These are phyloP conservation scores for Arctia plantaginis DNA, from an alignment of 2,888 invertebrate genomes.

Conservation along the genomic window DNA sequence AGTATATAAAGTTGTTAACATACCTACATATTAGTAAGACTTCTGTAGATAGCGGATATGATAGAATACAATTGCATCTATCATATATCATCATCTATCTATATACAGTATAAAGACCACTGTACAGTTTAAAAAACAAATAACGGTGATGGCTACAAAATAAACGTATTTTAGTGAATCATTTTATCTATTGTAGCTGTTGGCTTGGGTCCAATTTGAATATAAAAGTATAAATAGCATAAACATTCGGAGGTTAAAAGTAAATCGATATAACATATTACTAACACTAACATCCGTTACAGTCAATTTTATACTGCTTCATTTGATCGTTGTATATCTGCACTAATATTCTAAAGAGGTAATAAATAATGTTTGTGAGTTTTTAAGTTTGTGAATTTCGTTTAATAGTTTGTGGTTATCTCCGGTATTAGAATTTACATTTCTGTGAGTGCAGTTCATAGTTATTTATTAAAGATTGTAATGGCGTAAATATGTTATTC, in stretches of 20 bases:
- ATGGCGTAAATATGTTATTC: neutral
- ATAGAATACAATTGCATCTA: too few relatives aligned
- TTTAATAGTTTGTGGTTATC: neutral
- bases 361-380: conserved; percentile 31
- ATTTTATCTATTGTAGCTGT: conserved; percentile 38
- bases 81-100: too few relatives aligned
- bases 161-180: conserved; percentile 35
- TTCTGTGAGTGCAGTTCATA: neutral
- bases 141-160: conserved; percentile 23
- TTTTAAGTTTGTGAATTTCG: conserved; percentile 25
- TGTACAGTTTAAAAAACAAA: conserved; percentile 1
- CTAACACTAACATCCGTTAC: conserved; percentile 51
- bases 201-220: conserved; percentile 40
- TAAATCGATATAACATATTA: conserved; percentile 27
- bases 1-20: too few relatives aligned
- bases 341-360: neutral
- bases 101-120: too few relatives aligned
- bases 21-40: too few relatives aligned
- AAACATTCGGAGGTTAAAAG: conserved; percentile 31
- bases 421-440: neutral
- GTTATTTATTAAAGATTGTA: neutral
- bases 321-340: conserved; percentile 43
- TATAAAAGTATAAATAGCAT: conserved; percentile 31
- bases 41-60: too few relatives aligned
- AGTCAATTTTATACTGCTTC: conserved; percentile 37